Base-by-base conservation (phyloP, 2,888 invertebrate species). In the Argyra leucocephala region DNA sequence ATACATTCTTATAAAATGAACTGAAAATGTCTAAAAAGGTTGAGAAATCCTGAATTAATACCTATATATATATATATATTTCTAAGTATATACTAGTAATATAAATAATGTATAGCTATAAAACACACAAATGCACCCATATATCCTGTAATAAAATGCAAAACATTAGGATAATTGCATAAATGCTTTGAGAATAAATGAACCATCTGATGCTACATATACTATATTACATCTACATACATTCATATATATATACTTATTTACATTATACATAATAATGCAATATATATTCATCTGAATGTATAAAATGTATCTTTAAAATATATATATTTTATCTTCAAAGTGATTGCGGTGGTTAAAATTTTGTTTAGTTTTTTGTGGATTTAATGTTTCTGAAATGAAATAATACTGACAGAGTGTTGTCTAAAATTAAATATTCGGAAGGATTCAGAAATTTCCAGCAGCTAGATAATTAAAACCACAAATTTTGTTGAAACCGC, bases 81-180 rank as follows among this genome's bases (percentile, higher is more conserved):
- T n/a, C 18, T 18, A 18, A 18, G 18, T 31, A n/a, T 15, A 48
- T 48, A 31, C 31, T 31, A 7, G 10, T 31, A 31, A 10, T 31
- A 31, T 31, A 31, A 7, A 10, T 48, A 37, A 2, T 48, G 31
- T 31, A 6, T 31, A 7, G 26, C 9, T 37, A 37, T 12, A 15
- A 9, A 37, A 37, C 15, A 37, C 12, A 37, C 10, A 37, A 18
- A 48, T 48, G 48, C 1, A 48, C 18, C n/a, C n/a, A 48, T 48
- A 15, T 48, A 48, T 5, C 12, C 15, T 48, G 48, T 18, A 48
- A 48, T 48, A 48, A 48, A 48, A 48, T 48, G 48, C 48, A 48
- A 48, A 48, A 48, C 48, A 48, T 48, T 48, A 48, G 48, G 48
- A 48, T 48, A 48, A 48, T 48, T 48, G 48, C 48, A 48, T 48